Evolutionary conservation across 2,888 invertebrate genomes (phyloP).

Genomic region (Patella ulyssiponensis): DNA sequence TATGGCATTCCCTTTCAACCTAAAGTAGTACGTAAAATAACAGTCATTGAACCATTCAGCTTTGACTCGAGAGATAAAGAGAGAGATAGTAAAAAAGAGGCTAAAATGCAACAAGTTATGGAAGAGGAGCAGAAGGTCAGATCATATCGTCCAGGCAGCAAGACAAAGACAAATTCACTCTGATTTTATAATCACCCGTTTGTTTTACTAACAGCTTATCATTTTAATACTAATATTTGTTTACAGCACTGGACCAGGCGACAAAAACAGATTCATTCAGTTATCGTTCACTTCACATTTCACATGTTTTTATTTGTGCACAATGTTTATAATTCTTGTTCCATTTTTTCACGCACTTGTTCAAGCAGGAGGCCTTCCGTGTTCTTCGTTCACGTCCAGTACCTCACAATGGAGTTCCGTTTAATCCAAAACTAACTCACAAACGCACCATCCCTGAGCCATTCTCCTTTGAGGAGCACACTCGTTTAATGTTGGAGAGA

Average conservation of each 20-base stretch:
- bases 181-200: background rate
- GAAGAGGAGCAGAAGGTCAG: constrained; percentile 66
- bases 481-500: constrained; percentile 76
- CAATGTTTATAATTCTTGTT: background rate
- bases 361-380: background rate
- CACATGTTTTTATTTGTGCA: background rate
- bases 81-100: constrained; percentile 76
- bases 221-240: background rate
- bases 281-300: background rate
- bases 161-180: background rate
- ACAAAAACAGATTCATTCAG: background rate
- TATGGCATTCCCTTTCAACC: constrained; percentile 64
- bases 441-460: constrained; percentile 73
- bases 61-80: constrained; percentile 80
- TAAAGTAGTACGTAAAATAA: constrained; percentile 55
- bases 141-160: constrained; percentile 57
- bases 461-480: constrained; percentile 81
- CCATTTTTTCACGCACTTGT: too few species aligned
- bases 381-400: constrained; percentile 40
- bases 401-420: constrained; percentile 62
- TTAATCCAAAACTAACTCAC: constrained; percentile 61
- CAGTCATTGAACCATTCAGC: constrained; percentile 77
- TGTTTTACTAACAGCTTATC: background rate
- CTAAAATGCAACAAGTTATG: constrained; percentile 75
- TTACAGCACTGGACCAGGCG: background rate